Evolutionary conservation across 2,797 vertebrate species (phyloP), one percentile per base, ranked within the genome.

Genomic region (Salmo trutta): DNA sequence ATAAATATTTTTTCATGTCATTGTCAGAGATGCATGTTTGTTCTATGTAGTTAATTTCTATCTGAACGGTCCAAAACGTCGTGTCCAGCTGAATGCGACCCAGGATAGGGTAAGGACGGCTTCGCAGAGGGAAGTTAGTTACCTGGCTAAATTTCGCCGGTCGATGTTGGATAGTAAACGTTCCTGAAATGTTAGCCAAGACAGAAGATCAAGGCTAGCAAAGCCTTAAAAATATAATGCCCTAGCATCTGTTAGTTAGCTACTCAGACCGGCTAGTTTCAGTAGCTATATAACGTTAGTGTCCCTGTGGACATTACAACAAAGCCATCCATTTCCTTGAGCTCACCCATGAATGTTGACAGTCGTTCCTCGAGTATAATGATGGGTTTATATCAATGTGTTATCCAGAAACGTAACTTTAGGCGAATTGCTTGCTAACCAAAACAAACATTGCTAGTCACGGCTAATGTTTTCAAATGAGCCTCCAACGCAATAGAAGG

Each of bases 391-490:
- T 62, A 62, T 62, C n/a, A 16, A 21, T 62, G 14, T 14, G 7
- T 62, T 17, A 24, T 8, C 10, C 7, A 62, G 3, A 62, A 62
- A 62, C 16, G 21, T 10, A 21, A 1, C 36, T 33, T 56, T 19
- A 56, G 27, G 2, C 36, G 7, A 29, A n/a, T 41, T 8, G 33
- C 19, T 70, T 36, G 17, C 67, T 19, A 70, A 10, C 67, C 21
- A 62, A 62, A 17, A 59, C 16, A 17, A 65, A 65, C 21, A 24
- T 29, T 8, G 62, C 7, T 51, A 6, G 7, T 29, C 16, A 3
- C 41, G 1, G 24, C 24, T 54, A 54, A 31, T 24, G 51, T 56
- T 73, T 73, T 72, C 71, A 72, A 72, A 72, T 27, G 27, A 72
- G 51, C 16, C 71, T 31, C 71, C 71, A 72, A 53, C 2, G 29